Conservation (phyloP, 2,113 vertebrate genomes). For the Piliocolobus tephrosceles region DNA sequence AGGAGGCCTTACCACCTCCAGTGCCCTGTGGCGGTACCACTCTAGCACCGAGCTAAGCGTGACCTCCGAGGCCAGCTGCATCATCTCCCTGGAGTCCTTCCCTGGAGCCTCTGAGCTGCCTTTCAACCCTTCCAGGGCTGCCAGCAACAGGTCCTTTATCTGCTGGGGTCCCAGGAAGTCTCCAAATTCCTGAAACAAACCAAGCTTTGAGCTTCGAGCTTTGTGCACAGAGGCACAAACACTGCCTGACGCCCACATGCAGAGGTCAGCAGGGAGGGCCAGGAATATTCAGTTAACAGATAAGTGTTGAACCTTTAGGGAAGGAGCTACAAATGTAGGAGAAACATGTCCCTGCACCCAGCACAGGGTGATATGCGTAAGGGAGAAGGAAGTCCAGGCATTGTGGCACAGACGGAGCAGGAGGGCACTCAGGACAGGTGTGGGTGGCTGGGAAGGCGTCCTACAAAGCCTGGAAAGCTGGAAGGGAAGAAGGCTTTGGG, state of each 20-base stretch:
- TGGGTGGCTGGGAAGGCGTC: fast-evolving
- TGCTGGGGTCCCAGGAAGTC: slow-evolving; percentile 76
- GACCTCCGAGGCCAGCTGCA: slow-evolving; percentile 65
- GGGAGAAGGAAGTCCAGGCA: background rate
- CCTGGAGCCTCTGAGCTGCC: background rate
- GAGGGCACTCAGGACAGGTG: background rate
- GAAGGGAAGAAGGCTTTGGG: background rate
- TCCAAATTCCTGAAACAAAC: slow-evolving; percentile 73
- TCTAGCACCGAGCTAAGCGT: slow-evolving; percentile 72
- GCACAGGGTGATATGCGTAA: background rate
- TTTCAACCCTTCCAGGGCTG: slow-evolving; percentile 70
- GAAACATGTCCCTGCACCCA: no score
- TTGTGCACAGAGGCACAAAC: no score
- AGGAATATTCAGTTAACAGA: fast-evolving
- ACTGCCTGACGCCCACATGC: fast-evolving
- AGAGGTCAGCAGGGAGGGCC: background rate
- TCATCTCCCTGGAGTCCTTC: slow-evolving; percentile 45
- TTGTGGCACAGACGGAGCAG: background rate
- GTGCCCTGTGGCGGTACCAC: slow-evolving; percentile 65
- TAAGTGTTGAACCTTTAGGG: fast-evolving
- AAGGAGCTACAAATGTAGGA: background rate
- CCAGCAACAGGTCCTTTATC: slow-evolving; percentile 76
- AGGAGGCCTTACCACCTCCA: slow-evolving; percentile 71
- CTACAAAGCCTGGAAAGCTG: background rate
- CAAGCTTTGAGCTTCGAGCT: background rate